Evolutionary conservation across 2,888 invertebrate genomes (phyloP).

Genomic region (Diabrotica balteata): DNA sequence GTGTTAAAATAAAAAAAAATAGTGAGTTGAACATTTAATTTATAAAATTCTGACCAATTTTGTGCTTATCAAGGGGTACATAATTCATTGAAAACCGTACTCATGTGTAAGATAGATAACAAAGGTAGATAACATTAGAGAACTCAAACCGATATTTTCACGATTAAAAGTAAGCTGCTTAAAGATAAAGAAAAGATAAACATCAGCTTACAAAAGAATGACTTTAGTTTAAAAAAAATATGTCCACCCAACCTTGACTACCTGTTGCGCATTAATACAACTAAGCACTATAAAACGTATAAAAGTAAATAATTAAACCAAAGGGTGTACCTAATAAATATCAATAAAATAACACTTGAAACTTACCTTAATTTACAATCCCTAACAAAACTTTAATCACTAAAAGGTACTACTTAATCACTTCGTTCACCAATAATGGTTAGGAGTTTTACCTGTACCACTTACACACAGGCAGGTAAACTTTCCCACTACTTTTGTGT

Average conservation of each 20-base stretch:
- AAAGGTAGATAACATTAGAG: no score
- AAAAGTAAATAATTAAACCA: constrained; percentile 2
- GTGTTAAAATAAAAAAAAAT: no score
- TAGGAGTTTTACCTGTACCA: constrained; percentile 40
- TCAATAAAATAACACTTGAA: constrained; percentile 26
- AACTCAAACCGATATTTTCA: no score
- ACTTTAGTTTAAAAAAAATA: not conserved
- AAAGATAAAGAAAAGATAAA: constrained; percentile 2
- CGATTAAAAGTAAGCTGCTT: no score
- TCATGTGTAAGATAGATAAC: no score
- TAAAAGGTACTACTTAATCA: constrained; percentile 28
- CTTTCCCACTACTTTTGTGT: constrained; percentile 28
- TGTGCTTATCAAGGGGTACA: no score
- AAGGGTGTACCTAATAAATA: not conserved
- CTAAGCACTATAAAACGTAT: constrained; percentile 7
- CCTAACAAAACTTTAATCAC: constrained; percentile 26
- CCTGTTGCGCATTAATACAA: constrained; percentile 42
- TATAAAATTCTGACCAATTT: no score
- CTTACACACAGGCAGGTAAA: constrained; percentile 36
- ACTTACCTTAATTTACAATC: constrained; percentile 21
- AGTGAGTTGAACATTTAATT: no score
- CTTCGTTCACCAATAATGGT: constrained; percentile 38
- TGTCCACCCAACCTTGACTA: constrained; percentile 39
- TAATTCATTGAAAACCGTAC: no score
- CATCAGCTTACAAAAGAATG: not conserved